These are phyloP conservation scores for Callipepla squamata DNA, from an alignment of 2,113 vertebrate species.

Conservation along the genomic window DNA sequence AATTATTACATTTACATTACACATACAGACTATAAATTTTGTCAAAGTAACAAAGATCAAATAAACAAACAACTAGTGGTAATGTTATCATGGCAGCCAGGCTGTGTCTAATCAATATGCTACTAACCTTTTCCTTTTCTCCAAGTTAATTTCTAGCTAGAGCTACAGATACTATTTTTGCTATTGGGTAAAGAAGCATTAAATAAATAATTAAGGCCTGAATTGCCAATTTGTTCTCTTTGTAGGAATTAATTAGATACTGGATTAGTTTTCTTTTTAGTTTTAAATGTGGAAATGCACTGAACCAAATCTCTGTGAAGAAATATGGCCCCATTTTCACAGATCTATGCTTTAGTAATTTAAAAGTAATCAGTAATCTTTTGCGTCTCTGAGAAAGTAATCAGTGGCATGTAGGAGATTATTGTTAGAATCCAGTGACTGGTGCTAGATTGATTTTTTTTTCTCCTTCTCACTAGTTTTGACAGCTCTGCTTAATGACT, in stretches of 20 bases:
- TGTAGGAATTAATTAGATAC: conserved; percentile 6
- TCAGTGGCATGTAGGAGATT: conserved; percentile 15
- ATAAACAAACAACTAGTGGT: background rate
- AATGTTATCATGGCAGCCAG: background rate
- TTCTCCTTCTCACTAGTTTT: background rate
- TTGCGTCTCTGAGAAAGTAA: background rate
- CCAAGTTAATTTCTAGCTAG: background rate
- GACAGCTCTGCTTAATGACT: conserved; percentile 10
- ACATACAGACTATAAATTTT: conserved; percentile 19
- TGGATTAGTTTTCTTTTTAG: background rate
- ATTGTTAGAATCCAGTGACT: conserved; percentile 8
- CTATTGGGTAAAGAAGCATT: background rate
- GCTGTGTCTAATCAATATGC: background rate
- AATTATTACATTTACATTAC: conserved; percentile 37
- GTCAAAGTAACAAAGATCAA: conserved; percentile 4
- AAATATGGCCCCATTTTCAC: background rate
- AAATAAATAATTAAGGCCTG: conserved; percentile 34
- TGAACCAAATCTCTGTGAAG: background rate
- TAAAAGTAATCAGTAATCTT: conserved; percentile 43
- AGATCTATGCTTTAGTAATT: conserved; percentile 3
- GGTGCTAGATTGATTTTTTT: background rate
- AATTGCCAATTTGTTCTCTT: conserved; percentile 2
- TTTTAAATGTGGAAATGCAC: background rate
- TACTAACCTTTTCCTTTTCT: background rate
- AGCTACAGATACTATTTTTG: background rate